Percentiles rank a stretch among this genome's conserved stretches.
These are phyloP conservation scores for Xiphorhynchus elegans DNA, from an alignment of 2,113 vertebrate species.

Conservation along the genomic window DNA sequence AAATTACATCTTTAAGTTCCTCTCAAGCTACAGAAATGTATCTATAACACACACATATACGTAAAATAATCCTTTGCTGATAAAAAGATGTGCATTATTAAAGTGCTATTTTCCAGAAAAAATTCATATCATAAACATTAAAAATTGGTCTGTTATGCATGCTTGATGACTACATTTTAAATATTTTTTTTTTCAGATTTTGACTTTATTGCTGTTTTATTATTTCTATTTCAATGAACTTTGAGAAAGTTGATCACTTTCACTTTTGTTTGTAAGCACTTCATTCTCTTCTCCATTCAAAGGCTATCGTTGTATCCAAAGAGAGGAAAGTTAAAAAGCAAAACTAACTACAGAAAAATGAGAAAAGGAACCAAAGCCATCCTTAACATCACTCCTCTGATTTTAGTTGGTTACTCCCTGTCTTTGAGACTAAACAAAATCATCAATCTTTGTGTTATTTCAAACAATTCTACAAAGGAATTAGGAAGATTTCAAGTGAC, in stretches of 20 bases:
- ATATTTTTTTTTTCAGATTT: not conserved
- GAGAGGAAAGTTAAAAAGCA: not conserved
- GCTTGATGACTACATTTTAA: not conserved
- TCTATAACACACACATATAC: not conserved
- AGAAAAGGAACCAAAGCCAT: not conserved
- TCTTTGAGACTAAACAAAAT: not conserved
- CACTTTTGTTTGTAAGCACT: not conserved
- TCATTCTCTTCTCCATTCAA: not conserved
- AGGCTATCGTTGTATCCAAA: not conserved
- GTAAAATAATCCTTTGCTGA: not conserved
- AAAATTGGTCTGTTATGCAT: not conserved
- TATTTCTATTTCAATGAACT: not conserved
- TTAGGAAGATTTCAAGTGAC: not conserved
- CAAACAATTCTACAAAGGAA: not conserved
- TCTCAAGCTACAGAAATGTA: not conserved
- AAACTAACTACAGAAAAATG: not conserved
- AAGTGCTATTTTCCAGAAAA: not conserved
- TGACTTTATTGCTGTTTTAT: not conserved
- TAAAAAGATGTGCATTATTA: not conserved
- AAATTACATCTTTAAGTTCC: constrained; percentile 24
- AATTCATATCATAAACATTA: not conserved
- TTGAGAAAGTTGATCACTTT: not conserved
- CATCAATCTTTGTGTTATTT: not conserved
- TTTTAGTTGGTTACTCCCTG: not conserved
- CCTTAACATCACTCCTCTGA: not conserved